Evolutionary conservation across 2,113 vertebrate species (phyloP), one percentile per base, ranked within the genome.

Genomic region (Casuarius casuarius): DNA sequence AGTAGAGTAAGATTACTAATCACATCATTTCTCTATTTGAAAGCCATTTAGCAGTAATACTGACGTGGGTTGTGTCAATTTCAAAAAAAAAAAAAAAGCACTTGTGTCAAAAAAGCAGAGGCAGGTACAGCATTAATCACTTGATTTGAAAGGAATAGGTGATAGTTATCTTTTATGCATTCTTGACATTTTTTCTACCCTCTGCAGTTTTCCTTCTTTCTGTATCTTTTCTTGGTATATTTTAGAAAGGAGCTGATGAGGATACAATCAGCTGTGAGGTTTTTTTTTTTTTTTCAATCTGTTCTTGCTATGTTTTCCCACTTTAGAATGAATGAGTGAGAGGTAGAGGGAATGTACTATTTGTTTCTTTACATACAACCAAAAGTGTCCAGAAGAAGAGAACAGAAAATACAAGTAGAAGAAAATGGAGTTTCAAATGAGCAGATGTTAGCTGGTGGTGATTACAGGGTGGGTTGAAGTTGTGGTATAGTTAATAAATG

Each of bases 401-500:
- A 89, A 65, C 9, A 46, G 17, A 74, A 21, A 90, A 89, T 38
- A 63, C 85, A 91, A 48, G 13, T 12, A 75, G 10, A 91, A 91
- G 72, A 87, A 86, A 94, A 92, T 52, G 18, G 48, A 89, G 73
- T 80, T 91, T 79, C 63, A 92, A 46, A 89, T 91, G 74, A 93
- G 58, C 62, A 93, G 67, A 61, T 92, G 62, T 8, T 96, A 92
- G 80, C 38, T 29, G 84, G 67, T 89, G 29, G 84, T 85, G 89
- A 96, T 93, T 89, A 92, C 52, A 94, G 86, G 84, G 54, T 95
- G 48, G 40, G 29, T 89, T 58, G 28, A 20, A 85, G 63, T 80
- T 96, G 90, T 91, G 81, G 92, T 94, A 9, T 42, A 76, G 73
- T 63, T 96, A 95, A 96, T 95, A 78, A 91, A 78, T 76, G 89